Evolutionary conservation across 2,797 vertebrate species (phyloP).

Genomic region (Diplodus sargus): DNA sequence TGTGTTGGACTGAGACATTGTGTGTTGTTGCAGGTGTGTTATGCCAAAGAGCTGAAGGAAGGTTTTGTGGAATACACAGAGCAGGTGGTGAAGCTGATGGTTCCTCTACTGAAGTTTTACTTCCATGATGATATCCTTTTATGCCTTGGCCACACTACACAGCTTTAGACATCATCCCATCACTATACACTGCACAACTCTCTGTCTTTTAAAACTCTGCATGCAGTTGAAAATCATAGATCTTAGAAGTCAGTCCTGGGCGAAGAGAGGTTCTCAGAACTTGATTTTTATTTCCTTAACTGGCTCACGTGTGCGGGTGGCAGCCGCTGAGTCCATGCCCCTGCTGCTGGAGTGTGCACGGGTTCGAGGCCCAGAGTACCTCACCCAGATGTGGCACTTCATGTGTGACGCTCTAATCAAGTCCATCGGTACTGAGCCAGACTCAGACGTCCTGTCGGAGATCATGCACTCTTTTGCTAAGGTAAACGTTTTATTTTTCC

Average conservation of each 20-base stretch:
- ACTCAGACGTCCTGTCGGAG: conserved; percentile 97
- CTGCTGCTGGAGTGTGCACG: conserved; percentile 95
- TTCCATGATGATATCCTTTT: conserved; percentile 99
- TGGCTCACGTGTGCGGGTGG: conserved; percentile 91
- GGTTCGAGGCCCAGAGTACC: conserved; percentile 95
- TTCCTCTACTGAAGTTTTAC: conserved; percentile 98
- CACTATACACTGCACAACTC: too few relatives aligned
- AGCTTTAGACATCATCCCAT: too few relatives aligned
- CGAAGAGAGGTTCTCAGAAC: not conserved
- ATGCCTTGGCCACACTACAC: too few relatives aligned
- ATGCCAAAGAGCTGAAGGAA: conserved; percentile 98
- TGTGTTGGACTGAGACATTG: not conserved
- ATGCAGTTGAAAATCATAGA: not conserved
- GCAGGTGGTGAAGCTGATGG: conserved; percentile 99
- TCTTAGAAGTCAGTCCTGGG: not conserved
- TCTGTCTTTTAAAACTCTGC: too few relatives aligned
- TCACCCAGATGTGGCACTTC: conserved; percentile 99
- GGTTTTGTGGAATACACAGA: conserved; percentile 98
- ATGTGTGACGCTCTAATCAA: conserved; percentile 99
- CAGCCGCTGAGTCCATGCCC: conserved; percentile 97
- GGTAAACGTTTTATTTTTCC: conserved; percentile 77
- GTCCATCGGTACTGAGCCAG: conserved; percentile 96
- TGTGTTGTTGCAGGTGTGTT: conserved; percentile 91
- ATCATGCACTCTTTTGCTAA: conserved; percentile 99
- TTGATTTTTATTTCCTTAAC: conserved; percentile 81